phyloP scores from a whole-genome alignment of 2,888 invertebrate genomes.

The Zhuqinia jingwanae region DNA sequence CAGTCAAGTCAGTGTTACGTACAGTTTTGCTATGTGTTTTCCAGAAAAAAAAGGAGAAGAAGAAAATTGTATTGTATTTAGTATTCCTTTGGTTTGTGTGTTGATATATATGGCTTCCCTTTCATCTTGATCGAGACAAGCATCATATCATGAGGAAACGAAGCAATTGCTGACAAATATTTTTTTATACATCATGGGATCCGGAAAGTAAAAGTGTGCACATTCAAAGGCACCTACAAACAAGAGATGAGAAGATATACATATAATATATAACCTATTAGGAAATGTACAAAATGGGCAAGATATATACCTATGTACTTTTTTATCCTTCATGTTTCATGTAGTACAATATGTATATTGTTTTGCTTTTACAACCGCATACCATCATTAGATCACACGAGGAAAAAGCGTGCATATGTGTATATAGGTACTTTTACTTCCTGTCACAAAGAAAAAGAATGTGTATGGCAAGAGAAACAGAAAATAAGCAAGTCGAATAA shows the following conservation, averaged over 20 bases:
- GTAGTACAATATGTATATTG: neutral
- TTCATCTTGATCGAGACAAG: slow-evolving; percentile 62
- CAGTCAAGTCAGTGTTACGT: neutral
- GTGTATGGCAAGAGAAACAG: neutral
- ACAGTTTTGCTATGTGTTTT: neutral
- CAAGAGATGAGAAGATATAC: too few relatives aligned
- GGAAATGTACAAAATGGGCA: neutral
- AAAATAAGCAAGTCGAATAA: neutral
- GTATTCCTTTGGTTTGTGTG: neutral
- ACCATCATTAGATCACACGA: neutral
- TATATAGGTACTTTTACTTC: neutral
- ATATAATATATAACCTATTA: neutral
- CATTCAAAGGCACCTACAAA: too few relatives aligned
- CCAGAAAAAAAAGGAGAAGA: neutral
- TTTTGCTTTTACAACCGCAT: neutral
- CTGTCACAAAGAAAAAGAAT: slow-evolving; percentile 22
- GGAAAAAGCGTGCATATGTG: neutral
- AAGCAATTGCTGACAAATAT: slow-evolving; percentile 44
- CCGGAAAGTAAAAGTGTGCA: slow-evolving; percentile 28
- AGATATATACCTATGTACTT: neutral
- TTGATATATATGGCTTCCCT: slow-evolving; percentile 3
- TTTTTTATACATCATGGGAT: slow-evolving; percentile 36
- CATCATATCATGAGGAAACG: slow-evolving; percentile 9
- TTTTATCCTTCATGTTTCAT: neutral
- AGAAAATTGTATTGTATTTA: neutral